phyloP scores from a whole-genome alignment of 2,113 vertebrate species.

The Phainopepla nitens region DNA sequence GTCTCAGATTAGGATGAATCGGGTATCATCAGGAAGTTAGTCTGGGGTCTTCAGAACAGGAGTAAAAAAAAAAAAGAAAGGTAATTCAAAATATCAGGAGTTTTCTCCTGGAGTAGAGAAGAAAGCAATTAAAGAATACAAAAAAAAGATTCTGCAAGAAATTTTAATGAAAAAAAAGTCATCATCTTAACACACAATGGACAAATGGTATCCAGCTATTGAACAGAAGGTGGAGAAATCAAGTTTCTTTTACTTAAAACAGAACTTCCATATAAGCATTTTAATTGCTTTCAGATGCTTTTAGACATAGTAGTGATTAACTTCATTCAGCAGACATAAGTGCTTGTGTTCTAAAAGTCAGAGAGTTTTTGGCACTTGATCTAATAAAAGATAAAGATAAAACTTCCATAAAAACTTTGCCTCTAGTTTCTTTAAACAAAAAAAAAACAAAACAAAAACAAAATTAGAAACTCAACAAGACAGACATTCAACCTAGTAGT shows the following conservation, averaged over 20 bases:
- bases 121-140: neutral
- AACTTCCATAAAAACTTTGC: neutral
- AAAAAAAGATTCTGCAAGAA: neutral
- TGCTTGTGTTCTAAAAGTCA: neutral
- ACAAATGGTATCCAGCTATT: neutral
- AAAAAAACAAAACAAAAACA: neutral
- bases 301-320: neutral
- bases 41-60: neutral
- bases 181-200: neutral
- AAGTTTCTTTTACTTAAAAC: neutral
- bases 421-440: neutral
- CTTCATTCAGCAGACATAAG: neutral
- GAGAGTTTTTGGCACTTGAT: neutral
- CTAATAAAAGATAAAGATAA: neutral
- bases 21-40: neutral
- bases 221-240: neutral
- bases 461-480: neutral
- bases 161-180: neutral
- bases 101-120: neutral
- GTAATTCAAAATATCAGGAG: neutral
- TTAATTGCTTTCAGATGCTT: constrained; percentile 30
- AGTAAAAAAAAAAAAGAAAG: neutral
- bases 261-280: neutral
- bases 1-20: neutral
- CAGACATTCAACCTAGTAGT: neutral